These are phyloP conservation scores for Gonocerus acuteangulatus DNA, from an alignment of 2,888 invertebrate genomes.

Conservation along the genomic window DNA sequence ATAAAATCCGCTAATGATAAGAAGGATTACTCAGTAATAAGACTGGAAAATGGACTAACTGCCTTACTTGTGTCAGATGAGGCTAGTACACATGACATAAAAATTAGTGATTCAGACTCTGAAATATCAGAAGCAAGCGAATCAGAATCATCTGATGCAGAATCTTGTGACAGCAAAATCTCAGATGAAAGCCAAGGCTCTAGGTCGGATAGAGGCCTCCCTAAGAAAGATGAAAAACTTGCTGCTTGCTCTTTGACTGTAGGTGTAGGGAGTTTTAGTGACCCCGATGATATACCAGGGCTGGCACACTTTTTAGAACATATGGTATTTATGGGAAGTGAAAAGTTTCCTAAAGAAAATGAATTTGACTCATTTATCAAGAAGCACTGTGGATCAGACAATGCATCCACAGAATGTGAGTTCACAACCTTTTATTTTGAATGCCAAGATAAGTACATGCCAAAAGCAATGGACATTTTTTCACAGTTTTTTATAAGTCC, in stretches of 20 bases:
- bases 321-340: constrained; percentile 92
- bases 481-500: constrained; percentile 83
- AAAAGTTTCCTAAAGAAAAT: constrained; percentile 80
- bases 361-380: constrained; percentile 72
- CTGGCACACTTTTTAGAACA: constrained; percentile 81
- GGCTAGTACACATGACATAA: constrained; percentile 30
- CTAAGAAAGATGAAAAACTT: constrained; percentile 42
- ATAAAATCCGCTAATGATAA: constrained; percentile 68
- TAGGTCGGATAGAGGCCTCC: constrained; percentile 27
- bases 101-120: constrained; percentile 24
- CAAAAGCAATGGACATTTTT: constrained; percentile 72
- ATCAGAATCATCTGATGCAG: neutral
- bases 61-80: constrained; percentile 38
- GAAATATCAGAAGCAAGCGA: neutral
- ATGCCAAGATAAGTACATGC: constrained; percentile 69
- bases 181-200: constrained; percentile 38
- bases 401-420: constrained; percentile 77
- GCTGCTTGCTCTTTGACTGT: constrained; percentile 70
- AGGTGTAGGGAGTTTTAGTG: constrained; percentile 70
- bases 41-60: constrained; percentile 37
- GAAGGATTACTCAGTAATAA: constrained; percentile 53
- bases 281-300: constrained; percentile 67
- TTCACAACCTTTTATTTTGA: constrained; percentile 84
- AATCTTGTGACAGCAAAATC: constrained; percentile 36
- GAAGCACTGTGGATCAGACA: constrained; percentile 63